Evolutionary conservation across 2,797 vertebrate genomes (phyloP).

Genomic region (Rhinoraja longicauda): DNA sequence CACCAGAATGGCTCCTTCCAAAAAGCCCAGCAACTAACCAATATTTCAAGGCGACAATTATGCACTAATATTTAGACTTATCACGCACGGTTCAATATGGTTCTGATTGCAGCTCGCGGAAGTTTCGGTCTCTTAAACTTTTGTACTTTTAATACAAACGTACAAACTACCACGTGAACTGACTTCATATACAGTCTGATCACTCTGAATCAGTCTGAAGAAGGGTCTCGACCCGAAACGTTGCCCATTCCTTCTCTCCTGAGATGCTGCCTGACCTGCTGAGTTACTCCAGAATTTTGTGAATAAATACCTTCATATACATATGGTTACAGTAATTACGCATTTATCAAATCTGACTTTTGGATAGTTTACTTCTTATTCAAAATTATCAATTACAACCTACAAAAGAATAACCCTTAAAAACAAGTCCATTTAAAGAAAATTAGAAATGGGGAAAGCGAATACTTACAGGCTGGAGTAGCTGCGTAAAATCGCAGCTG

Average conservation of each 20-base stretch:
- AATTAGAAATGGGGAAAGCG: too few relatives aligned
- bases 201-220: too few relatives aligned
- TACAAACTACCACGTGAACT: neutral
- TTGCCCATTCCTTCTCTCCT: too few relatives aligned
- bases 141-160: neutral
- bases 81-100: neutral
- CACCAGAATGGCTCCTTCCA: neutral
- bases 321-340: neutral
- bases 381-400: neutral
- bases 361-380: neutral
- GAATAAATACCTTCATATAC: too few relatives aligned
- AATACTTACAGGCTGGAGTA: conserved; percentile 2
- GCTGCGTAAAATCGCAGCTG: neutral
- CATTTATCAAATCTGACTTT: neutral
- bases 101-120: neutral
- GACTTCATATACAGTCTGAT: too few relatives aligned
- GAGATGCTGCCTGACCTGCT: too few relatives aligned
- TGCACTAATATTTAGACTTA: neutral
- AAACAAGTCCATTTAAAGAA: neutral
- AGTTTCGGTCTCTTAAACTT: neutral
- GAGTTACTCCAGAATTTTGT: too few relatives aligned
- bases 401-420: neutral
- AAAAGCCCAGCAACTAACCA: neutral
- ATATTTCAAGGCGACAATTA: neutral
- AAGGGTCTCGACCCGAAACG: too few relatives aligned